Base-by-base conservation (phyloP, 1,140 invertebrate genomes). In the Magallana gigas region DNA sequence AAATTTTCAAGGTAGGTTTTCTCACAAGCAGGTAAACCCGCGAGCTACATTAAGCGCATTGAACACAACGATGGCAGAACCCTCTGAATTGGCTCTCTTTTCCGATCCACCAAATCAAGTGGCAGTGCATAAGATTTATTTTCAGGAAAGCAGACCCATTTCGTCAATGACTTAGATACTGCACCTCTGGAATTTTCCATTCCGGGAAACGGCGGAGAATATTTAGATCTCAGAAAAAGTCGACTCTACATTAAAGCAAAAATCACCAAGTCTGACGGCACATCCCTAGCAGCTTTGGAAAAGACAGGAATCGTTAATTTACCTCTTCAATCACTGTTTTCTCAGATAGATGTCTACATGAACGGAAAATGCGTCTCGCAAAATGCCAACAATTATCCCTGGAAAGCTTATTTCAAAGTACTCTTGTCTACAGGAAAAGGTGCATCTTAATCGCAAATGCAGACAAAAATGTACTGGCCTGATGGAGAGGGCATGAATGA, bases 171-270 rank as follows among this genome's bases (percentile, higher is more conserved):
- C 58, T 82, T 83, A 5, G 87, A 80, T 12, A 58, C 58, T 14
- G 59, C 86, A 60, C 87, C 89, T 4, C 58, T 88, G 16, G 87
- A 87, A 83, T 85, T 90, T 87, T 82, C 84, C 57, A 82, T 88
- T 56, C 76, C 86, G 8, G 56, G 62, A 56, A 68, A 82, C 9
- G 87, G 83, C 7, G 68, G 60, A 29, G 87, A 88, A 80, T 87
- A 87, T 36, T 57, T 87, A 29, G 86, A 87, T 76, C 36, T 87
- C 3, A 64, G 83, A 57, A 57, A 64, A 68, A 83, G 81, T 58
- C 59, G 86, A 60, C 68, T 87, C 5, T 87, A 87, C 57, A 29
- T 84, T n/a, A 84, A 84, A 88, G 56, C 57, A n/a, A 88, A 84
- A 81, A 88, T 88, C 23, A 36, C 57, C 4, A 85, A 88, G 57